Evolutionary conservation across 2,113 vertebrate genomes (phyloP), one percentile per base, ranked within the genome.

Genomic region (Dermatemys mawii): DNA sequence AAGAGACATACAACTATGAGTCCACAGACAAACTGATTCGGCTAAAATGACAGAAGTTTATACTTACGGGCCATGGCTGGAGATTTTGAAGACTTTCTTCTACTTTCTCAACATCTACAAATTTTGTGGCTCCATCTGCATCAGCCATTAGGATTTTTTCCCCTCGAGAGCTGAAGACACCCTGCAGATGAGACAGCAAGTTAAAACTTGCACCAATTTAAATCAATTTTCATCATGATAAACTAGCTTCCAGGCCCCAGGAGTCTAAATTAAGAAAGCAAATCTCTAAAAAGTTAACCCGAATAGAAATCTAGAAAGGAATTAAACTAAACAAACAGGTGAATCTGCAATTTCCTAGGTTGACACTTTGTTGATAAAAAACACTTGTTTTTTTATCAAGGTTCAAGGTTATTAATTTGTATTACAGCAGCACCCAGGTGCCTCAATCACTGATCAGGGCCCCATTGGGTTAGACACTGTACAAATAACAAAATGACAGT

Each of bases 61-160:
- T 94, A 97, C 98, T 98, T 91, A 99, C 99, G 76, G 98, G 98
- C 98, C 99, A 99, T 1, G 98, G 98, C 75, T 84, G 97, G 79
- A 99, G 96, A 78, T 96, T 96, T 67, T 97, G 91, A 35, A 99
- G 98, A 84, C 98, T 99, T 38, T 98, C 98, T 97, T 99, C 99
- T 86, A 99, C 97, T 97, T 99, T 99, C 93, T 99, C 99, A 89
- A 99, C 75, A 96, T 99, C 99, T 92, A 98, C 96, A 97, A 99
- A 99, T 97, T 99, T 99, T 54, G 99, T 99, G 88, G 99, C 99
- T 94, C 99, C 99, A 29, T 99, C 99, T 60, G 99, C 99, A 95
- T 99, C 99, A 4, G 99, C 99, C 99, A 99, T 99, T 44, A 99
- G 98, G 83, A 99, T 98, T 78, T 98, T 96, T 87, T 97, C 97